Evolutionary conservation across 1,140 invertebrate genomes (phyloP), one percentile per base, ranked within the genome.

Genomic region (Pseudomyrmex dendroicus): DNA sequence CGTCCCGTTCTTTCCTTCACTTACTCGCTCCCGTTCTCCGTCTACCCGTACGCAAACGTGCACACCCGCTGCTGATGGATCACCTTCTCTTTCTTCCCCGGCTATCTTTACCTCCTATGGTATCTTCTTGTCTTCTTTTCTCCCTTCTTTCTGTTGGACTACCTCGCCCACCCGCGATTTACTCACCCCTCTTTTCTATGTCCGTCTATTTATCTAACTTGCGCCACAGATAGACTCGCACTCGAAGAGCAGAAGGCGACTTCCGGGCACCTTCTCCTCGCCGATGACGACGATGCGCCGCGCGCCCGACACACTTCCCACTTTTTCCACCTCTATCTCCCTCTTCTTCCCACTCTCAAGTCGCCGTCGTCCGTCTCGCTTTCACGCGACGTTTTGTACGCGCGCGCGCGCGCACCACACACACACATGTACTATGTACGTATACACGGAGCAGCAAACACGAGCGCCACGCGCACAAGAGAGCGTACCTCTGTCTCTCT

Each of bases 291-390:
- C 46, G 15, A 22, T 56, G 25, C 20, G 85, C 50, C 62, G 74
- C 74, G 74, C 62, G 70, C 64, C 52, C 86, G 83, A 87, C 86
- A 87, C 87, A 85, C 86, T 88, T 88, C 80, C 80, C 67, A 64
- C 67, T 80, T 82, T 72, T 84, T 78, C 73, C 54, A 63, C 50
- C 73, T 48, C 67, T 35, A 22, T 56, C 61, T 35, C 61, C 66
- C n/a, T 63, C 59, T 52, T n/a, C 57, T 56, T 20, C 73, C 10
- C 13, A 52, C 13, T 52, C 44, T 70, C 25, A 52, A 46, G 63
- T 57, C 77, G 20, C 20, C 52, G 12, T 54, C 35, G 46, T n/a
- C 50, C 35, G 62, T 46, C 66, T 25, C 78, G 44, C 59, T 70
- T 22, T 13, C 35, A 52, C 56, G 44, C 63, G 35, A 25, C 64